Conservation (phyloP, 2,113 vertebrate species). For the Bubalus kerabau region DNA sequence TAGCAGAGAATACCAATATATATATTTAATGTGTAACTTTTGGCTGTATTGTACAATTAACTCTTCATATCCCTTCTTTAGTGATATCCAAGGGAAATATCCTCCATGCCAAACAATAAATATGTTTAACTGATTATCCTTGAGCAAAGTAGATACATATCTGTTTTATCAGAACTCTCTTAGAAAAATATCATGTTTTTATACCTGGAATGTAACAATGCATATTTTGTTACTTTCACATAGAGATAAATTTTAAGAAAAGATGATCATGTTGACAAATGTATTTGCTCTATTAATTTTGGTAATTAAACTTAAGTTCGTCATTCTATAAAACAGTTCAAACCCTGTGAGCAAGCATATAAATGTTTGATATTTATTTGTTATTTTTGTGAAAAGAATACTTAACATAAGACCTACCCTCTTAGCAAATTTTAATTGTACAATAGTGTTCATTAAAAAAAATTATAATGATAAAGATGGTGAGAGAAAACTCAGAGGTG, state of each 20-base stretch:
- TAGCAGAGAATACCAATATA: conserved; percentile 34
- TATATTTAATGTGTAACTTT: conserved; percentile 25
- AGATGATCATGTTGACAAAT: not conserved
- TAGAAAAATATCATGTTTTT: not conserved
- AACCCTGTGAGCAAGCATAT: not conserved
- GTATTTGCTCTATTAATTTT: conserved; percentile 24
- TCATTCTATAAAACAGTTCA: conserved; percentile 22
- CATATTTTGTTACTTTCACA: conserved; percentile 47
- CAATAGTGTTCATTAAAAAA: not conserved
- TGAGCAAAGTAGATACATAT: conserved; percentile 9
- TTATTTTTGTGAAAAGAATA: not conserved
- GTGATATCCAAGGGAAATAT: not conserved
- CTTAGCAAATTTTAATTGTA: not conserved
- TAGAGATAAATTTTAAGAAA: conserved; percentile 31
- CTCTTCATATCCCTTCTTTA: not conserved
- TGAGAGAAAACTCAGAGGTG: not conserved
- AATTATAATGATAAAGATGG: not conserved
- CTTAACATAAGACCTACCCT: not conserved
- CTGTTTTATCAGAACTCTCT: conserved; percentile 13
- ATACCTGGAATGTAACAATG: not conserved
- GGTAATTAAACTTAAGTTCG: not conserved
- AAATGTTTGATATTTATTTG: not conserved
- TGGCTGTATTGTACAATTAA: conserved; percentile 29
- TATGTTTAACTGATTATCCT: not conserved
- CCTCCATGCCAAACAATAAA: conserved; percentile 30